phyloP scores from a whole-genome alignment of 2,888 invertebrate species.

The Lepetodrilus schrolli region DNA sequence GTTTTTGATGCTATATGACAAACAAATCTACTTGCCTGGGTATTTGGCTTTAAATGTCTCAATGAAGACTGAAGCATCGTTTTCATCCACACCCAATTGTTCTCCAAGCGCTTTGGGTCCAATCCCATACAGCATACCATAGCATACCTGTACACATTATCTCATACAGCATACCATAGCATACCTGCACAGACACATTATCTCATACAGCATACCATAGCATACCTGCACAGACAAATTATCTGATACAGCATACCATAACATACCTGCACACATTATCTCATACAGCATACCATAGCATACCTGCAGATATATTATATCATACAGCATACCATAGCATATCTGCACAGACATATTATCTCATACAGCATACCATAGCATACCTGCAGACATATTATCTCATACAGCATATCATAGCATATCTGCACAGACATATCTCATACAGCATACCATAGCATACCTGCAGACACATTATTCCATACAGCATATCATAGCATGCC shows the following conservation, averaged over 20 bases:
- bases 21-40: conserved; percentile 81
- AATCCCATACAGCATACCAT: conserved; percentile 98
- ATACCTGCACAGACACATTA: neutral
- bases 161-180: neutral
- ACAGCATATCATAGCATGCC: too few species aligned
- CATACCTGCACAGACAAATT: neutral
- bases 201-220: neutral
- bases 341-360: conserved; percentile 77
- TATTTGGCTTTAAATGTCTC: conserved; percentile 85
- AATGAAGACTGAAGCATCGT: conserved; percentile 83
- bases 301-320: neutral
- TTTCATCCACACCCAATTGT: conserved; percentile 84
- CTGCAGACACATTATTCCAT: neutral
- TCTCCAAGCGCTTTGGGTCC: conserved; percentile 88
- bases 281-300: neutral
- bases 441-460: neutral
- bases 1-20: too few species aligned
- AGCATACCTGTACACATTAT: conserved; percentile 83
- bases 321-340: neutral
- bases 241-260: conserved; percentile 99
- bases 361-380: conserved; percentile 98
- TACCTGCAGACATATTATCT: conserved; percentile 79
- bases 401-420: neutral
- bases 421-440: neutral
- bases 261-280: conserved; percentile 82